A percentile compares a stretch with the other conserved stretches of the same genome.
Evolutionary conservation across 1,140 invertebrate genomes (phyloP).

Genomic region (Piezodorus guildinii): DNA sequence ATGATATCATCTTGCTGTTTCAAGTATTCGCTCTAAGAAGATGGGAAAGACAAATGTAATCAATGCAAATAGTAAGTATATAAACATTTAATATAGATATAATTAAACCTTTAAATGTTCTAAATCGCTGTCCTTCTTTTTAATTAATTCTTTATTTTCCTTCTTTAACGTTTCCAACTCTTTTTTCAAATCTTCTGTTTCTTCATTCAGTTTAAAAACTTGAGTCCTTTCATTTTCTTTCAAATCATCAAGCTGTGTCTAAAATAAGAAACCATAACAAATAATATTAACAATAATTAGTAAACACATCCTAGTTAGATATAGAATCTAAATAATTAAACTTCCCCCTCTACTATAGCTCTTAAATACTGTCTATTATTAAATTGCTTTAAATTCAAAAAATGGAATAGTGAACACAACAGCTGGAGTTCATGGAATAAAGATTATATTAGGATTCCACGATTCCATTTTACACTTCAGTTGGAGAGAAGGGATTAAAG

Average conservation of each 20-base stretch:
- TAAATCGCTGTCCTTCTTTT: neutral
- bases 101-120: neutral
- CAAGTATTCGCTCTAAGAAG: slow-evolving; percentile 4
- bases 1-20: neutral
- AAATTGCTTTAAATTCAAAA: too few relatives aligned
- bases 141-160: neutral
- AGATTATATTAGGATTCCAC: too few relatives aligned
- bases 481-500: too few relatives aligned
- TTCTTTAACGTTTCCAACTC: neutral
- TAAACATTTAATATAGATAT: neutral
- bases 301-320: too few relatives aligned
- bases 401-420: too few relatives aligned
- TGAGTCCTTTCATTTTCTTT: slow-evolving; percentile 14
- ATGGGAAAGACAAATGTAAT: neutral
- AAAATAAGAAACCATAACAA: neutral
- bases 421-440: too few relatives aligned
- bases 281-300: too few relatives aligned
- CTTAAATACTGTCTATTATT: too few relatives aligned
- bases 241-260: slow-evolving; percentile 14
- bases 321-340: too few relatives aligned
- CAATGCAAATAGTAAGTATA: neutral
- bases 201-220: neutral
- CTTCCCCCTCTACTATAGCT: too few relatives aligned
- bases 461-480: too few relatives aligned
- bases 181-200: neutral